A percentile compares a stretch with the other conserved stretches of the same genome.
These are phyloP conservation scores for Drusus annulatus DNA, from an alignment of 1,140 invertebrate species.

Conservation along the genomic window DNA sequence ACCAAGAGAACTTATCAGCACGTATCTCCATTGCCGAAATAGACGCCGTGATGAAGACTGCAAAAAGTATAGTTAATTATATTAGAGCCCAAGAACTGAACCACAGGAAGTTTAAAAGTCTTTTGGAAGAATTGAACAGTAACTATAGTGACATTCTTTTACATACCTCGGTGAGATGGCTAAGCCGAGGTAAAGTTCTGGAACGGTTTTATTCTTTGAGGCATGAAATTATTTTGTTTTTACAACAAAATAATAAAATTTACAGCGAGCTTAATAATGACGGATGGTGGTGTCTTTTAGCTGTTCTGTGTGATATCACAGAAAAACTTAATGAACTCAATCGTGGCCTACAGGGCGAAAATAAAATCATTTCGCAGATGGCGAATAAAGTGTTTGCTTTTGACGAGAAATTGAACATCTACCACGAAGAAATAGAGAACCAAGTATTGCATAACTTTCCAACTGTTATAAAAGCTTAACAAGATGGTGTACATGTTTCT, in stretches of 20 bases:
- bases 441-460: too few relatives aligned
- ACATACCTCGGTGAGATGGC: constrained; percentile 32
- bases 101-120: neutral
- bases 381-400: neutral
- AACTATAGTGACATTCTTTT: constrained; percentile 40
- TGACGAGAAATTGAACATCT: constrained; percentile 9
- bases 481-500: too few relatives aligned
- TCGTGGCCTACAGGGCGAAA: neutral
- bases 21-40: constrained; percentile 31
- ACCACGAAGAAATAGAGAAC: neutral
- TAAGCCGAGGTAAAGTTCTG: constrained; percentile 39
- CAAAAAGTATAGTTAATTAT: constrained; percentile 29
- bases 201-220: constrained; percentile 29
- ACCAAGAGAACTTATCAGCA: constrained; percentile 7
- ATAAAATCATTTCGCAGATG: constrained; percentile 20
- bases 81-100: constrained; percentile 4
- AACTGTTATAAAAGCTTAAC: too few relatives aligned
- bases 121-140: constrained; percentile 38
- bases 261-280: constrained; percentile 36
- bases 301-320: constrained; percentile 5
- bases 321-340: constrained; percentile 25
- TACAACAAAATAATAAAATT: constrained; percentile 40
- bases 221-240: constrained; percentile 42
- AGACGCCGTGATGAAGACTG: constrained; percentile 32
- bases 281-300: constrained; percentile 26